Base-by-base conservation (phyloP, 2,113 vertebrate genomes). In the Drymodes brunneopygia region DNA sequence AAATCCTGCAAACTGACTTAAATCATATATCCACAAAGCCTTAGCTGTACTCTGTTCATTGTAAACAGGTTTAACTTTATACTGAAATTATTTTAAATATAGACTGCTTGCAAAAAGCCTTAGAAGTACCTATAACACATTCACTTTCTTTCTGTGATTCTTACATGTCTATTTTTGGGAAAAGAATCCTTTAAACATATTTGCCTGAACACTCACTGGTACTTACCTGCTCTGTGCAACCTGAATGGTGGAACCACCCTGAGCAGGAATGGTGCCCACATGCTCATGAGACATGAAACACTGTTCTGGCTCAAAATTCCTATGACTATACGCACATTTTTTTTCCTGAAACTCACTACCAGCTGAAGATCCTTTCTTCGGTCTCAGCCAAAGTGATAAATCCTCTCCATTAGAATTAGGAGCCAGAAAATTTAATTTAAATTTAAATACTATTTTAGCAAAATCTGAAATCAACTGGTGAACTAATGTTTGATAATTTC, bases 211-310 rank as follows among this genome's bases (percentile, higher is more conserved):
- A 33, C 6, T 66, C 42, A 11, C 24, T 35, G 13, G 12, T 84
- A 23, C 29, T 78, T 66, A 38, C 25, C 47, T 56, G 57, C 29
- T 36, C 29, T 57, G 12, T 73, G 20, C 20, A 74, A 15, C 13
- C 13, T 5, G 7, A 44, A 25, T 25, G 8, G 2, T 19, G 7
- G 61, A 85, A 54, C 38, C 40, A 31, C 36, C 65, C 61, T 24
- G 24, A 42, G 28, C 28, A 85, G 42, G 56, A 94, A 61, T 60
- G 45, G 14, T 84, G 42, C 73, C 73, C 0, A 0, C 20, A 44
- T 81, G 11, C 33, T 86, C 1, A 0, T 47, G 53, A 45, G n/a
- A 50, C 9, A 53, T 0, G 0, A 48, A 65, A 51, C 10, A 64
- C 7, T 7, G 5, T 27, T 47, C 35, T 44, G 36, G 23, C 11